Evolutionary conservation across 2,113 vertebrate genomes (phyloP).

Genomic region (Cettia cetti): DNA sequence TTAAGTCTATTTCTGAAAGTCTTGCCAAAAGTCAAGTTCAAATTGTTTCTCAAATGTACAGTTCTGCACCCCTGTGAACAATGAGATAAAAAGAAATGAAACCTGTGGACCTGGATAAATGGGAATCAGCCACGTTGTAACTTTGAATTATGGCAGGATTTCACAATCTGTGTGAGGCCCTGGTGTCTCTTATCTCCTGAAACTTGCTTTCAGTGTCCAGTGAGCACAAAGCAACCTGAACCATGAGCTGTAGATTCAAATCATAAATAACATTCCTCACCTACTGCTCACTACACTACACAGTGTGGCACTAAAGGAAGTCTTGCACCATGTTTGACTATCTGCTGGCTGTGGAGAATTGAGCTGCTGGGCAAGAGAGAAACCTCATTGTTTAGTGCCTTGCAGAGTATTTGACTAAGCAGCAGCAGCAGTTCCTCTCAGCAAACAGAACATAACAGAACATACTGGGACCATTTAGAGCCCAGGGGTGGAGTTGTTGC

Average conservation of each 20-base stretch:
- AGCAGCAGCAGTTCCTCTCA: neutral
- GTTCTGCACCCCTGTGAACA: neutral
- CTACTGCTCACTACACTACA: neutral
- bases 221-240: neutral
- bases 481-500: neutral
- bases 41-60: neutral
- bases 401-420: neutral
- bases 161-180: neutral
- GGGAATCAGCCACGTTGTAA: neutral
- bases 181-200: neutral
- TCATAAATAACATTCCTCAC: neutral
- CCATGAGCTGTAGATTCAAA: neutral
- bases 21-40: neutral
- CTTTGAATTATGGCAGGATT: neutral
- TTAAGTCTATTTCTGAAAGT: neutral
- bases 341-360: neutral
- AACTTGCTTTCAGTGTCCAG: neutral
- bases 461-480: neutral
- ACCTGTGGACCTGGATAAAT: neutral
- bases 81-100: neutral
- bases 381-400: neutral
- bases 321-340: neutral
- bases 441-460: neutral
- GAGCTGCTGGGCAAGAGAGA: neutral
- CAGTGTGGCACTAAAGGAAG: neutral